Evolutionary conservation across 2,113 vertebrate genomes (phyloP).

Genomic region (Phrynosoma blainvillii): DNA sequence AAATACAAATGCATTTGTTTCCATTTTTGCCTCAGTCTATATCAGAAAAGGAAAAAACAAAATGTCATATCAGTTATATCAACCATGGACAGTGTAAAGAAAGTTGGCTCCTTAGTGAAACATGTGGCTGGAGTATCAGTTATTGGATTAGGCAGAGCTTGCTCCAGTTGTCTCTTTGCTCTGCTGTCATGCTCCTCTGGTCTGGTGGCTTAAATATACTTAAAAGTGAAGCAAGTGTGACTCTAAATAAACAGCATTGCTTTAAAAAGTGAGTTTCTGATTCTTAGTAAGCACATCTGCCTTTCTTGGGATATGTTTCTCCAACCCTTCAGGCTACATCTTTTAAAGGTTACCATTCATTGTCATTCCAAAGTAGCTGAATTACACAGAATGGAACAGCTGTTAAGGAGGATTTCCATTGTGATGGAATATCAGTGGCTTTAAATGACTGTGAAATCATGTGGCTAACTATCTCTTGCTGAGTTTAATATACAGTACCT

Average conservation of each 20-base stretch:
- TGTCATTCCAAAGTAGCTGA: neutral
- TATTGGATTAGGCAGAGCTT: slow-evolving; percentile 39
- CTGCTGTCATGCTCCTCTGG: neutral
- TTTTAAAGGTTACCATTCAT: neutral
- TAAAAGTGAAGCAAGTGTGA: neutral
- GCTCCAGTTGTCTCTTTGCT: neutral
- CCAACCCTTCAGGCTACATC: rapidly evolving
- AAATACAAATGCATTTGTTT: neutral
- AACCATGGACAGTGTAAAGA: slow-evolving; percentile 48
- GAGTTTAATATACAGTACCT: neutral
- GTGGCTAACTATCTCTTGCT: neutral
- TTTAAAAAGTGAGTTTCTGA: neutral
- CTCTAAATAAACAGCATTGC: rapidly evolving
- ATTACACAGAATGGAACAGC: neutral
- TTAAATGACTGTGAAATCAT: neutral
- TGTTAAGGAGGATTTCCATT: neutral
- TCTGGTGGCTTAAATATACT: rapidly evolving
- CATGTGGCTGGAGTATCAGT: slow-evolving; percentile 50
- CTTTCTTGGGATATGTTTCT: neutral
- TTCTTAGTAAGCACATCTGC: neutral
- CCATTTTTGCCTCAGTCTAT: slow-evolving; percentile 34
- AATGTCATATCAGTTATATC: slow-evolving; percentile 69
- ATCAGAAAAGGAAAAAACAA: slow-evolving; percentile 54
- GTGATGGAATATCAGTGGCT: neutral
- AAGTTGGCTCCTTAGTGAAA: slow-evolving; percentile 32